These are phyloP conservation scores for Trematomus loennbergii DNA, from an alignment of 2,113 vertebrate species.

Conservation along the genomic window DNA sequence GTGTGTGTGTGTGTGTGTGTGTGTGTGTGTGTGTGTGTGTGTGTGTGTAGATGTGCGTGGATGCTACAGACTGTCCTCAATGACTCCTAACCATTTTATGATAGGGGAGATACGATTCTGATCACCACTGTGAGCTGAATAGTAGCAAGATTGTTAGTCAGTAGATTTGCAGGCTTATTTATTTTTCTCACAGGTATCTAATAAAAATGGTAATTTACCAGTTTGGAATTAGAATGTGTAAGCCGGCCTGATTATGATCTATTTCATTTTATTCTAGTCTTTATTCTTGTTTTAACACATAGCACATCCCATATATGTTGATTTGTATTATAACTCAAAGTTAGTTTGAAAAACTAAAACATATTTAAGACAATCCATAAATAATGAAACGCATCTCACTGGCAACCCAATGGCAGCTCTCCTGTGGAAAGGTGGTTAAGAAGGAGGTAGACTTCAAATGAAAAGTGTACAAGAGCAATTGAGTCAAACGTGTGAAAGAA, in stretches of 20 bases:
- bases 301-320: neutral
- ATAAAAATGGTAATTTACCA: neutral
- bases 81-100: conserved; percentile 29
- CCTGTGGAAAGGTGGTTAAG: neutral
- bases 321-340: neutral
- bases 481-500: neutral
- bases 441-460: neutral
- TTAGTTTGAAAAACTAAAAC: neutral
- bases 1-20: neutral
- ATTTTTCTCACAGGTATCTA: neutral
- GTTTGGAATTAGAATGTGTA: neutral
- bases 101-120: conserved; percentile 13
- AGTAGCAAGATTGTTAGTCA: conserved; percentile 11
- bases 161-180: neutral
- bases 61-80: conserved; percentile 22
- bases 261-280: neutral
- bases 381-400: neutral
- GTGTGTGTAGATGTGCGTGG: neutral
- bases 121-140: conserved; percentile 1
- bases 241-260: neutral
- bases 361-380: neutral
- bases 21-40: conserved; percentile 1
- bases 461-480: neutral
- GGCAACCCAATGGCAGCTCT: neutral
- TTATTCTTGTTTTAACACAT: neutral